A percentile compares a stretch with the other conserved stretches of the same genome.
phyloP scores from a whole-genome alignment of 2,113 vertebrate species.

The Corythaeola cristata region DNA sequence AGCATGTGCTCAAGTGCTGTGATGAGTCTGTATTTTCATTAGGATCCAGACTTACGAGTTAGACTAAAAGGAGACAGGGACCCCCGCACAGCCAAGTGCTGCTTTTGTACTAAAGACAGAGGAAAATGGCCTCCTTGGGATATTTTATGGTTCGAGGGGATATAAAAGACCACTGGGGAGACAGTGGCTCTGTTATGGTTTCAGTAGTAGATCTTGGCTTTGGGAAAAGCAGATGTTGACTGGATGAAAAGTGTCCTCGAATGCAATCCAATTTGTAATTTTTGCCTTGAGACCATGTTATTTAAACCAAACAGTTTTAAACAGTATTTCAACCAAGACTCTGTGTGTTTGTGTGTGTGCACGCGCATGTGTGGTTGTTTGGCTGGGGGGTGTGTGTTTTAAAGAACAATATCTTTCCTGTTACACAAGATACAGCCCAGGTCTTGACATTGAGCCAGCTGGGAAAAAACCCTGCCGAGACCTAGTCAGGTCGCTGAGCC shows the following conservation, averaged over 20 bases:
- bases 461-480: background rate
- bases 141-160: background rate
- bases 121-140: background rate
- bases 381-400: background rate
- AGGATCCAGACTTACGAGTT: background rate
- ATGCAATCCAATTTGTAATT: background rate
- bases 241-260: background rate
- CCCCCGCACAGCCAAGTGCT: accelerated
- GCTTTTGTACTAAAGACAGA: background rate
- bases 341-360: background rate
- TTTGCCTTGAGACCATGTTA: background rate
- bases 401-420: conserved; percentile 23
- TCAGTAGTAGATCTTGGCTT: background rate
- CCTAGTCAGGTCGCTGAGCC: background rate
- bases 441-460: conserved; percentile 14
- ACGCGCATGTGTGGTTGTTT: background rate
- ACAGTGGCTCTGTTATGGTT: background rate
- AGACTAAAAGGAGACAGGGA: background rate
- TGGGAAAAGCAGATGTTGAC: background rate
- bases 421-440: conserved; percentile 10
- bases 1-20: background rate
- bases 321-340: background rate
- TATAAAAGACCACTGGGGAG: background rate
- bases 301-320: background rate
- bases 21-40: background rate